These are phyloP conservation scores for Craterocephalus amniculus DNA, from an alignment of 2,797 vertebrate genomes.

Conservation along the genomic window DNA sequence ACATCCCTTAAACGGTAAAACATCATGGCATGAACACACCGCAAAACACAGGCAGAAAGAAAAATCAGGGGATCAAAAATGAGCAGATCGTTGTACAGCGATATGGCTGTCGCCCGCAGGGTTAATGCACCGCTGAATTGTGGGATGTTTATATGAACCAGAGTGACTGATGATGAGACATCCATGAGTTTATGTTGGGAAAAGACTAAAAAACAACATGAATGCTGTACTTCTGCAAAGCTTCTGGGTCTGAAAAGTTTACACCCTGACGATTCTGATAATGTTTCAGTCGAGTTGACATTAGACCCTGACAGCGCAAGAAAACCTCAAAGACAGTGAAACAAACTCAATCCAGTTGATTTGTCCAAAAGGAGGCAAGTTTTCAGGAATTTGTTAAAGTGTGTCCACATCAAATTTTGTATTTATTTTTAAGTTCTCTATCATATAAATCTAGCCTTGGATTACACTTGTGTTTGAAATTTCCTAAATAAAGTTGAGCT, in stretches of 20 bases:
- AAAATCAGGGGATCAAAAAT: conserved; percentile 39
- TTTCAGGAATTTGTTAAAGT: neutral
- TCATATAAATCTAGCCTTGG: too few species aligned
- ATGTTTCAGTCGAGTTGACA: neutral
- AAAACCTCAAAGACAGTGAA: neutral
- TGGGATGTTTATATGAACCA: conserved; percentile 51
- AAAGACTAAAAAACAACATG: neutral
- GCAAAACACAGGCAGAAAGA: conserved; percentile 39
- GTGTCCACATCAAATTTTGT: neutral
- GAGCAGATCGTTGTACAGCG: conserved; percentile 43
- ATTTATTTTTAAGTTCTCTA: too few species aligned
- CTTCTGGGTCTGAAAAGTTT: neutral
- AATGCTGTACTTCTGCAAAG: neutral
- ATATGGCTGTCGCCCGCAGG: conserved; percentile 39
- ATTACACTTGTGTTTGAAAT: too few species aligned
- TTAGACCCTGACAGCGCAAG: neutral
- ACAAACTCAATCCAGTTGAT: neutral
- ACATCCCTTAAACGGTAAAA: conserved; percentile 33
- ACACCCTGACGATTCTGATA: neutral
- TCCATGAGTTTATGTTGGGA: neutral
- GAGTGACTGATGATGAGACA: conserved; percentile 50
- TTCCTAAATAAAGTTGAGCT: too few species aligned
- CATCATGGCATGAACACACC: conserved; percentile 33
- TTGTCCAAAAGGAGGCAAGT: neutral
- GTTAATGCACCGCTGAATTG: conserved; percentile 41